Conservation (phyloP, 2,113 vertebrate genomes). For the Lipophrys pholis region DNA sequence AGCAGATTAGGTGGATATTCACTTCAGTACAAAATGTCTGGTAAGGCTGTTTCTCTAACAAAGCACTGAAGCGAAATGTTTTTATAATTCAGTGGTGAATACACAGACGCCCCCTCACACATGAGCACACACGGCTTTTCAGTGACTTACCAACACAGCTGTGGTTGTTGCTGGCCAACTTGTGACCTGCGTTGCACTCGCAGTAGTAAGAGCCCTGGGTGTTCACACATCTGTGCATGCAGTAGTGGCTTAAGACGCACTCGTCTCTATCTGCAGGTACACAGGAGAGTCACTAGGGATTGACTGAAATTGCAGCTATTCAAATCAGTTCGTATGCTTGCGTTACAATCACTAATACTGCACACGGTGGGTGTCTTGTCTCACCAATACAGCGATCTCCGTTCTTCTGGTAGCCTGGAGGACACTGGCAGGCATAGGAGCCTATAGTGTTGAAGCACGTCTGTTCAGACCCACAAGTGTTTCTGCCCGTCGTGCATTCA, state of each 20-base stretch:
- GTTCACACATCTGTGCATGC: slow-evolving; percentile 95
- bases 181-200: slow-evolving; percentile 92
- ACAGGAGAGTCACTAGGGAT: neutral
- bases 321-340: neutral
- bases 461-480: slow-evolving; percentile 90
- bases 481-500: slow-evolving; percentile 89
- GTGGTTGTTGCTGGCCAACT: slow-evolving; percentile 94
- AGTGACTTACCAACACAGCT: slow-evolving; percentile 92
- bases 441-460: slow-evolving; percentile 93
- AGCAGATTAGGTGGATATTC: slow-evolving; percentile 9
- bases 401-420: slow-evolving; percentile 88
- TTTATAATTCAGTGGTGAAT: neutral
- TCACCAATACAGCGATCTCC: slow-evolving; percentile 94
- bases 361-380: slow-evolving; percentile 53
- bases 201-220: slow-evolving; percentile 94
- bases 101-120: neutral
- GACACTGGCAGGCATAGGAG: slow-evolving; percentile 92
- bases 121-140: slow-evolving; percentile 9
- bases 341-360: neutral
- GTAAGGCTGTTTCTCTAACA: slow-evolving; percentile 4
- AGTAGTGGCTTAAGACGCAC: slow-evolving; percentile 89
- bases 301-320: too few relatives aligned
- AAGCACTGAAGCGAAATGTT: slow-evolving; percentile 7
- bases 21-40: neutral
- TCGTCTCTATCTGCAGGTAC: slow-evolving; percentile 89